Percentiles rank a stretch among this genome's conserved stretches.
These are phyloP conservation scores for Labrus mixtus DNA, from an alignment of 2,113 vertebrate genomes.

Conservation along the genomic window DNA sequence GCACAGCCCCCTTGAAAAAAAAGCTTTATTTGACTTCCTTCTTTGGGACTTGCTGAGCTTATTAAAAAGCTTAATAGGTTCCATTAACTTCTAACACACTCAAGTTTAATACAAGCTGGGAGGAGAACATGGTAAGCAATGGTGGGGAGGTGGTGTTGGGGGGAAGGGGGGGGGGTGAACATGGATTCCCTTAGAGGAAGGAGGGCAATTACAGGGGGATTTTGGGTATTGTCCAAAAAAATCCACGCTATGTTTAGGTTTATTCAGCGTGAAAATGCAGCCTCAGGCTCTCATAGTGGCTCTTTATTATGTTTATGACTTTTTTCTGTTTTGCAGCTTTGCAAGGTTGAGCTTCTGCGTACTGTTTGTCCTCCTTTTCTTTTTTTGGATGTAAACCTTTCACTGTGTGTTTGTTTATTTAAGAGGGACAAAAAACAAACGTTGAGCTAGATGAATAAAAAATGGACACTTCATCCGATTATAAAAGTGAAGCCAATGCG, in stretches of 20 bases:
- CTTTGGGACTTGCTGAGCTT: constrained; percentile 79
- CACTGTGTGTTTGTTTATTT: neutral
- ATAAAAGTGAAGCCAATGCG: too few species aligned
- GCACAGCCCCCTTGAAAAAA: constrained; percentile 73
- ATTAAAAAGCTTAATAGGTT: constrained; percentile 85
- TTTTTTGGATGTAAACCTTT: neutral
- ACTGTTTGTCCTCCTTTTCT: constrained; percentile 1
- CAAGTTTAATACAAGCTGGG: constrained; percentile 50
- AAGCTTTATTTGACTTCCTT: constrained; percentile 79
- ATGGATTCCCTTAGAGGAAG: constrained; percentile 32
- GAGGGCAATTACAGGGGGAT: constrained; percentile 69
- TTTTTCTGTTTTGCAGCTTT: constrained; percentile 8
- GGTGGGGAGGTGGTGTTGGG: neutral
- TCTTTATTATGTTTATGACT: constrained; percentile 32
- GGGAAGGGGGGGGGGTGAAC: constrained; percentile 18
- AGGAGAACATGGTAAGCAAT: constrained; percentile 26
- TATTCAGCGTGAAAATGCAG: constrained; percentile 46
- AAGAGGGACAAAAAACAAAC: neutral
- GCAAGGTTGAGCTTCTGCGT: constrained; percentile 10
- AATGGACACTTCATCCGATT: too few species aligned
- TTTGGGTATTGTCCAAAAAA: constrained; percentile 65
- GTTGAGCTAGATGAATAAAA: too few species aligned
- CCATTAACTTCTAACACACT: constrained; percentile 80
- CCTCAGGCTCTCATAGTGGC: neutral
- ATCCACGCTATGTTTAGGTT: constrained; percentile 42